phyloP scores from a whole-genome alignment of 2,888 invertebrate species.

The Melanotus villosus region DNA sequence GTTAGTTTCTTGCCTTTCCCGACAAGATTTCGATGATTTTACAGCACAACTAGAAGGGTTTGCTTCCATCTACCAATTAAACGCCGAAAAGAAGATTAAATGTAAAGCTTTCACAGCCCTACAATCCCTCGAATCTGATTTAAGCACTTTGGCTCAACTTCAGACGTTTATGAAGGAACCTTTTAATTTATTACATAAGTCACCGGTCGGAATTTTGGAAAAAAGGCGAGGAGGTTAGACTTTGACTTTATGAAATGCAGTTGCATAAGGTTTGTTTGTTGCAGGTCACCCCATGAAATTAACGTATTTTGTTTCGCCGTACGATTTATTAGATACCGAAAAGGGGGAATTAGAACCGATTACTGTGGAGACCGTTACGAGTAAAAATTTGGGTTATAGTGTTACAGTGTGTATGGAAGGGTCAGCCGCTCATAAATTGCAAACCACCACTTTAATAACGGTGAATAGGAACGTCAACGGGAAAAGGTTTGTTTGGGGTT shows the following conservation, averaged over 20 bases:
- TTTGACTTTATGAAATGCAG: constrained; percentile 64
- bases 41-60: constrained; percentile 89
- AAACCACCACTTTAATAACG: constrained; percentile 80
- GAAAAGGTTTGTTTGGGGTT: constrained; percentile 72
- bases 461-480: constrained; percentile 79
- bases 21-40: constrained; percentile 93
- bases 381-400: constrained; percentile 84
- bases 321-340: constrained; percentile 87
- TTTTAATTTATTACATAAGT: constrained; percentile 86
- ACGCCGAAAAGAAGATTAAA: constrained; percentile 95
- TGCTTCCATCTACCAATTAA: constrained; percentile 92
- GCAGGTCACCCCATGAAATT: constrained; percentile 89
- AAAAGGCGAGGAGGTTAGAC: constrained; percentile 82
- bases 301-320: constrained; percentile 95
- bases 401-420: constrained; percentile 94
- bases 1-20: constrained; percentile 84
- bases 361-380: constrained; percentile 80
- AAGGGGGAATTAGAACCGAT: constrained; percentile 81
- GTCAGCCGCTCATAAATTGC: constrained; percentile 87
- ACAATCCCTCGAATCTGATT: constrained; percentile 92
- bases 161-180: constrained; percentile 82
- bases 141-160: constrained; percentile 84
- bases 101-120: constrained; percentile 94
- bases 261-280: not conserved
- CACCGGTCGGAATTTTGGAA: constrained; percentile 89